Base-by-base conservation (phyloP, 2,113 vertebrate genomes). In the Aphyosemion australe region DNA sequence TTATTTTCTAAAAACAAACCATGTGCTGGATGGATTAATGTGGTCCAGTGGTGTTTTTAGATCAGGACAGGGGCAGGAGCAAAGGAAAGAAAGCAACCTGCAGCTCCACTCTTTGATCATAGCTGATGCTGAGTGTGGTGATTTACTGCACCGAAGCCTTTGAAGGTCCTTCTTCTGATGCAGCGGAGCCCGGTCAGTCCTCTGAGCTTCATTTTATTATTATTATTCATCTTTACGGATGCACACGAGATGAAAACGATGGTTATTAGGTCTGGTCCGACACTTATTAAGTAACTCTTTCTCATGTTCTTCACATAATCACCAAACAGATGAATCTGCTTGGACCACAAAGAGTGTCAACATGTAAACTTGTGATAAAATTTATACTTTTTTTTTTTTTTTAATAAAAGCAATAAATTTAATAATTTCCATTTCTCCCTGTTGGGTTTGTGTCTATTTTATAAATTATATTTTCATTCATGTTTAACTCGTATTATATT, bases 21-120 rank as follows among this genome's bases (percentile, higher is more conserved):
- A 54, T 66, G 78, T 55, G 69, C 39, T 20, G 43, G 69, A 68
- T 9, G 47, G 76, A 76, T 84, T 84, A 77, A 68, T 76, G 51
- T 20, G 43, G 83, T 80, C 69, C 78, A 55, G 72, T 61, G 67
- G 54, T 80, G 73, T 81, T 83, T 83, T 86, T 55, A 75, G 51
- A 81, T 79, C 56, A 65, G 55, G 71, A 43, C 72, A 56, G 6
- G 50, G 56, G 58, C 0, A 57, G 39, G 52, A 65, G 54, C 64
- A 39, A 43, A 15, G 54, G 55, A 56, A 47, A 39, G n/a, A 20
- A 16, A 66, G 45, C 52, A 58, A 84, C 53, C 77, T 77, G 73
- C 46, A 61, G 54, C 61, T 65, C 10, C 2, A 67, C 74, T 32
- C 84, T 90, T 90, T 90, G 86, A 88, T 87, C 84, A 75, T 77